These are phyloP conservation scores for Drosophila nr. fundita DNA, from an alignment of 2,888 invertebrate genomes.

Conservation along the genomic window DNA sequence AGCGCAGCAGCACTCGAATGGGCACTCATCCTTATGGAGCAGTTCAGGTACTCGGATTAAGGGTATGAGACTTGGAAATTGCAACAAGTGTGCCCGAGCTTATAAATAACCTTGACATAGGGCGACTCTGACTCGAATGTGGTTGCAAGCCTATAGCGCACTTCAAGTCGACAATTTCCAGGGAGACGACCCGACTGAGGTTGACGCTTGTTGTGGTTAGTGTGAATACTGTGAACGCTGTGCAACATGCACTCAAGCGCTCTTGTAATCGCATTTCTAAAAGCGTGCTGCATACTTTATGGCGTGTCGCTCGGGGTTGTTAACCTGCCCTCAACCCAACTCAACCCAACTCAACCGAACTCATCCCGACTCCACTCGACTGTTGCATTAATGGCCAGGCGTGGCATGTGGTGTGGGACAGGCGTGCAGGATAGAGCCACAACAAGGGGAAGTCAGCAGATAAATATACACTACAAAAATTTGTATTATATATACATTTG, in stretches of 20 bases:
- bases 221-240: constrained; percentile 44
- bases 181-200: not conserved
- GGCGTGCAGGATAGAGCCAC: constrained; percentile 7
- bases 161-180: constrained; percentile 22
- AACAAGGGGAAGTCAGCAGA: not conserved
- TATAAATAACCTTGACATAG: constrained; percentile 72
- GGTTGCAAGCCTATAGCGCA: not conserved
- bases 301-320: constrained; percentile 64
- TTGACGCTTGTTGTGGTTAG: constrained; percentile 17
- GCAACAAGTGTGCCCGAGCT: constrained; percentile 67
- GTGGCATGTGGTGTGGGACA: constrained; percentile 1
- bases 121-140: constrained; percentile 11
- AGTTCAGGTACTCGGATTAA: constrained; percentile 13
- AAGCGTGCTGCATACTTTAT: constrained; percentile 70
- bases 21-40: constrained; percentile 45
- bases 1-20: constrained; percentile 17
- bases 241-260: constrained; percentile 67
- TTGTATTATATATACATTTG: no score
- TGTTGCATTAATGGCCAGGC: constrained; percentile 50
- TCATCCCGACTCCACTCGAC: constrained; percentile 17
- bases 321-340: constrained; percentile 51
- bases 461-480: not conserved
- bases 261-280: constrained; percentile 72
- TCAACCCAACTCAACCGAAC: constrained; percentile 9
- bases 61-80: constrained; percentile 3